Conservation (phyloP, 1,140 invertebrate genomes). For the Laodelphax striatellus region DNA sequence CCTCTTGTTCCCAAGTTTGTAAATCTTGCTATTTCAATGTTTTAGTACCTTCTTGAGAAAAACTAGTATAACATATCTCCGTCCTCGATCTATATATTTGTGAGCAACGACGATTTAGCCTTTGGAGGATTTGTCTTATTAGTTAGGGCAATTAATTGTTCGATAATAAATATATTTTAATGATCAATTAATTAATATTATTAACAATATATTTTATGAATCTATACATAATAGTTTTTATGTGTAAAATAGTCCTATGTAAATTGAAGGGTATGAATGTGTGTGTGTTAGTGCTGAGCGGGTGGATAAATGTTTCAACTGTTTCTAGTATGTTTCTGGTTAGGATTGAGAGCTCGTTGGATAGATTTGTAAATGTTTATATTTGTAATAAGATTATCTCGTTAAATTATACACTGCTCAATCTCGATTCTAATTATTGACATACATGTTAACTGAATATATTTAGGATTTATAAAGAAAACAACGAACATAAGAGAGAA, state of each 20-base stretch:
- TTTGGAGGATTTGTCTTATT: slow-evolving; percentile 20
- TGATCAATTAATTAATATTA: slow-evolving; percentile 7
- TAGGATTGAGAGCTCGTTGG: slow-evolving; percentile 12
- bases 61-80: background rate
- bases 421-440: slow-evolving; percentile 16
- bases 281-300: background rate
- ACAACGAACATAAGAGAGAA: slow-evolving; percentile 2
- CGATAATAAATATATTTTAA: slow-evolving; percentile 13
- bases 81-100: slow-evolving; percentile 3
- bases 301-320: background rate
- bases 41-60: background rate
- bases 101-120: slow-evolving; percentile 10
- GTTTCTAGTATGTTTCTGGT: slow-evolving; percentile 18
- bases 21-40: slow-evolving; percentile 3
- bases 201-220: slow-evolving; percentile 17
- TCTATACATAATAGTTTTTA: background rate
- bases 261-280: background rate
- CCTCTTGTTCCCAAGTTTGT: background rate
- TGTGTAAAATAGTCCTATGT: background rate
- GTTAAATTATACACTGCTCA: background rate
- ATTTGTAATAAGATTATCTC: slow-evolving; percentile 2
- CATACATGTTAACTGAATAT: slow-evolving; percentile 9
- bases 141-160: slow-evolving; percentile 4
- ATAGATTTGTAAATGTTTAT: slow-evolving; percentile 12
- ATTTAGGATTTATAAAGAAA: background rate